Evolutionary conservation across 2,797 vertebrate species (phyloP), one percentile per base, ranked within the genome.

Genomic region (Alca torda): DNA sequence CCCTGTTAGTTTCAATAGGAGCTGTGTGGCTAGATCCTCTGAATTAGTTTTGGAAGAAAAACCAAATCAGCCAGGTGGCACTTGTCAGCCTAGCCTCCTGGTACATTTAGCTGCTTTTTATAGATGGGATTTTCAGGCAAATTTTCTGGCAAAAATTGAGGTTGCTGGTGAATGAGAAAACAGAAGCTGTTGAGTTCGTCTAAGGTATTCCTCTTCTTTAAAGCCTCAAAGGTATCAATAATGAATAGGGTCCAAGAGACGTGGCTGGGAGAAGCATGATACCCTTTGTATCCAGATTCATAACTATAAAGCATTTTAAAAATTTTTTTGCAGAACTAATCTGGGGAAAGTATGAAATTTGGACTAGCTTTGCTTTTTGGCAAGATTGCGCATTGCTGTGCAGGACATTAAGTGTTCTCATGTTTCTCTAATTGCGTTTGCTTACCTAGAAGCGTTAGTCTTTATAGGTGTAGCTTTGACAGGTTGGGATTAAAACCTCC

Each of bases 241-340:
- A 77, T 15, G 25, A 74, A 21, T 14, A 45, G 28, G 4, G 25
- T 63, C 35, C 57, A 63, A 50, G 56, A 79, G 21, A 37, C 15
- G 3, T 63, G 77, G 16, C 63, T 95, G 77, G 33, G 15, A 87
- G 45, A 70, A 82, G 53, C 21, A 19, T 25, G 48, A 41, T 81
- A 19, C 0, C 2, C 25, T n/a, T 91, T 60, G 60, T 87, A 15
- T 72, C 33, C 46, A 50, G 33, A 41, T 67, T 82, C 13, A 5
- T 80, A 63, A 45, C 70, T 77, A 12, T 61, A 54, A 84, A 56
- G 59, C 56, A 70, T 67, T 90, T 96, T 63, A 16, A 7, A 16
- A 82, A 95, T 76, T 35, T 75, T 65, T 92, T 94, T 94, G 76
- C 94, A 92, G 85, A 92, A 64, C 20, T 76, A 45, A 86, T 67